A percentile compares a stretch with the other conserved stretches of the same genome.
These are phyloP conservation scores for Eilema caniola DNA, from an alignment of 2,888 invertebrate species.

Conservation along the genomic window DNA sequence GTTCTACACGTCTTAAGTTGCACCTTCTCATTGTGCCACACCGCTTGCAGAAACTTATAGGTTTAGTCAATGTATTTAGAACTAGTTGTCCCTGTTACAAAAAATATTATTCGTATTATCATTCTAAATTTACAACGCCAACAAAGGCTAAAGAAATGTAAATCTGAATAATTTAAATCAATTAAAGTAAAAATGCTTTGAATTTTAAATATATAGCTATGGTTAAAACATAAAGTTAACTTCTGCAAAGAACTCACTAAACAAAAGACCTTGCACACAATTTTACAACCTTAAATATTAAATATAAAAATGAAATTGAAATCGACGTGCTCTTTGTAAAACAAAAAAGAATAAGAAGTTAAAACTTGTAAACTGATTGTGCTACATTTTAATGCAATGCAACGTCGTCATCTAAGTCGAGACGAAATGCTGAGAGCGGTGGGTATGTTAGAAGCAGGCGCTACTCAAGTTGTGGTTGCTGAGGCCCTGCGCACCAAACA, in stretches of 20 bases:
- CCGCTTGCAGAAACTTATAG: not conserved
- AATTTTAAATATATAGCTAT: no score
- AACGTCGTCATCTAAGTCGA: constrained; percentile 14
- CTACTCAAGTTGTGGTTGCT: constrained; percentile 15
- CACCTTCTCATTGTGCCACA: not conserved
- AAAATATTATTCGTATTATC: no score
- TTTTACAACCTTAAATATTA: no score
- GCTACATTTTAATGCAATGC: not conserved
- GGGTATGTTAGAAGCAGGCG: constrained; percentile 22
- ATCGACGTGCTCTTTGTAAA: not conserved
- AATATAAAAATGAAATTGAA: no score
- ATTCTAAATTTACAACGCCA: no score
- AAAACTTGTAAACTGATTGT: not conserved
- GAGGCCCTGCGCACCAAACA: constrained; percentile 16
- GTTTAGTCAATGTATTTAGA: not conserved
- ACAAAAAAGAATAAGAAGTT: not conserved
- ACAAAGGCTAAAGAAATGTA: no score
- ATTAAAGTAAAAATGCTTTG: not conserved
- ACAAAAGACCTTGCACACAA: not conserved
- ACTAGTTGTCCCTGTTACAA: not conserved
- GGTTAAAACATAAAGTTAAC: no score
- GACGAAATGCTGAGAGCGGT: constrained; percentile 22
- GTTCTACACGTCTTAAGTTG: not conserved
- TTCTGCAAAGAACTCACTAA: not conserved
- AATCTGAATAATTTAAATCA: no score